A percentile compares a stretch with the other conserved stretches of the same genome.
phyloP scores from a whole-genome alignment of 2,797 vertebrate species.

The Acanthurus tractus region DNA sequence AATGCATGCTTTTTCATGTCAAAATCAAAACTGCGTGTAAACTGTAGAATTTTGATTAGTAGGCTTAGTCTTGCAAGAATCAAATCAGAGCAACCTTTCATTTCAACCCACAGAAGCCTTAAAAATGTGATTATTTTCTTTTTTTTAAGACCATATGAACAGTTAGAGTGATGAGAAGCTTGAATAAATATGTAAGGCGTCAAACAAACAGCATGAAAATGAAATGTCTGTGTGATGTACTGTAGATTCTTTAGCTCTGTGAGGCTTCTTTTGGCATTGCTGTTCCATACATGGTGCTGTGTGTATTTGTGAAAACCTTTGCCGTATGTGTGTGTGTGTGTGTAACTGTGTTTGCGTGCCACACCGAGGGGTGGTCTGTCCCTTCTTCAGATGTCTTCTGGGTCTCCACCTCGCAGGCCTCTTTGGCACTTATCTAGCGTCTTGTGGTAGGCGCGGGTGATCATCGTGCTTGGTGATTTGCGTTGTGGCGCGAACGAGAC shows the following conservation, averaged over 20 bases:
- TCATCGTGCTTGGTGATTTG: conserved; percentile 91
- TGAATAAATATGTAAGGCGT: conserved; percentile 81
- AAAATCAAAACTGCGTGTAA: conserved; percentile 42
- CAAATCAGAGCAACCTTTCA: conserved; percentile 39
- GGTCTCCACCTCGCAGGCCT: conserved; percentile 74
- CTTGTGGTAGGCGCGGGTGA: conserved; percentile 75
- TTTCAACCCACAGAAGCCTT: conserved; percentile 38
- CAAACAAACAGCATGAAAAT: conserved; percentile 54
- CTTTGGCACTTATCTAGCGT: conserved; percentile 90
- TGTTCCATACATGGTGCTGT: conserved; percentile 43
- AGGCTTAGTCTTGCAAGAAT: conserved; percentile 24
- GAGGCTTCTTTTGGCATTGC: conserved; percentile 31
- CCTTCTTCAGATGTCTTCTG: conserved; percentile 67
- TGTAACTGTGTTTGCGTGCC: conserved; percentile 31
- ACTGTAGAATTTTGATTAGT: conserved; percentile 31
- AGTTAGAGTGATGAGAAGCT: conserved; percentile 50
- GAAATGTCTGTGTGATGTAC: conserved; percentile 48
- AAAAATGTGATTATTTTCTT: conserved; percentile 19
- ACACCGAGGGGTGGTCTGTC: conserved; percentile 46
- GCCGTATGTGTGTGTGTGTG: conserved; percentile 17
- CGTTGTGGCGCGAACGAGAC: conserved; percentile 96
- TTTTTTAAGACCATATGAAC: conserved; percentile 34
- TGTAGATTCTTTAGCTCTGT: conserved; percentile 32
- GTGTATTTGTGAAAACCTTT: conserved; percentile 9
- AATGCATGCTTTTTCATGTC: conserved; percentile 31